Base-by-base conservation (phyloP, 2,113 vertebrate species). In the Ophiodon elongatus region DNA sequence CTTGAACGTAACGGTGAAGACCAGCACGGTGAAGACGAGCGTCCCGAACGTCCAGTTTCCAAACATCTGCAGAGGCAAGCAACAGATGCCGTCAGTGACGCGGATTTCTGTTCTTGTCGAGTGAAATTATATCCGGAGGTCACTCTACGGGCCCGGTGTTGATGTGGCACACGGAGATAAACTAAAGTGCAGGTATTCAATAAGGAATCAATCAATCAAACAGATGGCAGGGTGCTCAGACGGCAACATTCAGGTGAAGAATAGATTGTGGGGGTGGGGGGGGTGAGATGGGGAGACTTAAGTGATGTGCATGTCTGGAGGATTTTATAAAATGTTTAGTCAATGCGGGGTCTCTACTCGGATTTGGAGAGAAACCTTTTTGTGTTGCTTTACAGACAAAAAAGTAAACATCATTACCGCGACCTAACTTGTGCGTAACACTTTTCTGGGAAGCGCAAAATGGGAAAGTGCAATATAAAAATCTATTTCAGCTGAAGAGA, bases 31-130 rank as follows among this genome's bases (percentile, higher is more conserved):
- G 91, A 99, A 99, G 76, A 99, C 97, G 85, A 99, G 93, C 0
- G 97, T 99, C 71, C 98, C 98, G 56, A 99, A 99, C 0, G 98
- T 99, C 98, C 98, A 99, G 85, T 97, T 99, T 87, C 98, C 98
- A 95, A 99, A 98, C 91, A 99, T 94, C 98, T 99, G 93, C 39
- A 64, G 82, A 54, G n/a, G 65, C 50, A 73, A 63, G 41, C 1
- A 43, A 56, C 17, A 76, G 52, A 35, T 23, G 66, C n/a, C 27
- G 37, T 87, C 31, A 75, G 4, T 35, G 33, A 67, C 27, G 10
- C 50, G 3, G 52, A 17, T 23, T 31, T 71, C 1, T 60, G 31
- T 43, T 64, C 11, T 4, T 27, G 5, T 25, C 25, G 0, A 37
- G 3, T 14, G n/a, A 39, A 56, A 23, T 29, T 0, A 5, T 37